Evolutionary conservation across 1,140 invertebrate species (phyloP), one percentile per base, ranked within the genome.

Genomic region (Cherax destructor): DNA sequence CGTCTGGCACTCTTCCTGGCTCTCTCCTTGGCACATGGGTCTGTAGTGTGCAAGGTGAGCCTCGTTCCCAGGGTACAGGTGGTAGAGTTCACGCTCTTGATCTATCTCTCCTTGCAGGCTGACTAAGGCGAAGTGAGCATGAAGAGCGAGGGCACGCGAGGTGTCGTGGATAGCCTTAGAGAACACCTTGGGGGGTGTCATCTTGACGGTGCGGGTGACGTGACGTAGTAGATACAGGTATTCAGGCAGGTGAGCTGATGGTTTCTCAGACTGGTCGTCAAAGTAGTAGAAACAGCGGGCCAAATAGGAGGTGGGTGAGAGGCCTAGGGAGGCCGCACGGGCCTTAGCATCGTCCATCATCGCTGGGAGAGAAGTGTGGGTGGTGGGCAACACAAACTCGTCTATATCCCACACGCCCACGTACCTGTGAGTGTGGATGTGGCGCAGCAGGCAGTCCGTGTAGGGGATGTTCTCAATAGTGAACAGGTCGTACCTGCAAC

Each of bases 101-200:
- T 93, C 87, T 24, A 91, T 65, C 3, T 10, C 0, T 10, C 92
- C 92, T 4, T 56, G n/a, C 5, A 84, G 77, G 83, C 52, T 92
- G 24, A 92, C 69, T 10, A 93, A 83, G 56, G 92, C 92, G 72
- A 86, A 93, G 83, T 93, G 92, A 4, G 92, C 92, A 69, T 93
- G 92, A 0, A 93, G 83, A 21, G 83, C 92, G 11, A 93, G 83
- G 7, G 92, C 92, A 10, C 21, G 18, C 3, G 86, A 83, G 7
- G 92, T 93, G 91, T 93, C 92, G 56, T 93, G 92, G 50, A 93
- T 61, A 0, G 88, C 61, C 69, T 93, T 93, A 3, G 91, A 92
- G 72, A 86, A 87, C 3, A 92, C 83, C 56, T 52, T 4, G 10
- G 91, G 90, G 11, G 83, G 86, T 13, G 92, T 81, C 18, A 86